These are phyloP conservation scores for Falco novaeseelandiae DNA, from an alignment of 2,797 vertebrate species.

Conservation along the genomic window DNA sequence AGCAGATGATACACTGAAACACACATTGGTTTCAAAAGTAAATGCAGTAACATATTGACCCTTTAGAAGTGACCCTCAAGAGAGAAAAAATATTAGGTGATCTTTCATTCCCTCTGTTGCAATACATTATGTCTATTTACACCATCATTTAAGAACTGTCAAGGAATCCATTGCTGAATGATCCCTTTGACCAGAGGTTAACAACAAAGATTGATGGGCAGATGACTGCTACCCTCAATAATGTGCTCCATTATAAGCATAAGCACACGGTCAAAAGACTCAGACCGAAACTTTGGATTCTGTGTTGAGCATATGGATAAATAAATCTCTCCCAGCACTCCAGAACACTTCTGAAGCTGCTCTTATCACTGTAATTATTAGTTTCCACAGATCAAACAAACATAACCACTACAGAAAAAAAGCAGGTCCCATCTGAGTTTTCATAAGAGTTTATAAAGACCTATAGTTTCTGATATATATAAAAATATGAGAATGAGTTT, in stretches of 20 bases:
- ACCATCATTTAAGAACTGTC: not conserved
- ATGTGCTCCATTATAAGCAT: not conserved
- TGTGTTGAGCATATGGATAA: not conserved
- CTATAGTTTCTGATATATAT: not conserved
- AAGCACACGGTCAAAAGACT: not conserved
- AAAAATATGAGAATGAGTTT: not conserved
- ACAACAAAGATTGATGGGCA: not conserved
- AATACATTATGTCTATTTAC: not conserved
- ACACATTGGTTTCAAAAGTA: not conserved
- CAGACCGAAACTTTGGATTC: not conserved
- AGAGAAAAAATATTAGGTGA: not conserved
- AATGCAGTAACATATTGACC: not conserved
- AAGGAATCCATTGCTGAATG: not conserved
- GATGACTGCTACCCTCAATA: not conserved
- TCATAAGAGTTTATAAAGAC: not conserved
- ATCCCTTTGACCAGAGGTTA: not conserved
- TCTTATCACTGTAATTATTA: not conserved
- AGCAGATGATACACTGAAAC: not conserved
- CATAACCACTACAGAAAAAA: fast-evolving
- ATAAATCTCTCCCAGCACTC: not conserved
- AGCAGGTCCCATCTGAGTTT: not conserved
- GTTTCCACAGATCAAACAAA: not conserved
- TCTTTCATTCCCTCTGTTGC: not conserved
- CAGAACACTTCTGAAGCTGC: not conserved
- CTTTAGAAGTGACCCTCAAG: not conserved